Evolutionary conservation across 2,797 vertebrate species (phyloP).

Genomic region (Micromesistius poutassou): DNA sequence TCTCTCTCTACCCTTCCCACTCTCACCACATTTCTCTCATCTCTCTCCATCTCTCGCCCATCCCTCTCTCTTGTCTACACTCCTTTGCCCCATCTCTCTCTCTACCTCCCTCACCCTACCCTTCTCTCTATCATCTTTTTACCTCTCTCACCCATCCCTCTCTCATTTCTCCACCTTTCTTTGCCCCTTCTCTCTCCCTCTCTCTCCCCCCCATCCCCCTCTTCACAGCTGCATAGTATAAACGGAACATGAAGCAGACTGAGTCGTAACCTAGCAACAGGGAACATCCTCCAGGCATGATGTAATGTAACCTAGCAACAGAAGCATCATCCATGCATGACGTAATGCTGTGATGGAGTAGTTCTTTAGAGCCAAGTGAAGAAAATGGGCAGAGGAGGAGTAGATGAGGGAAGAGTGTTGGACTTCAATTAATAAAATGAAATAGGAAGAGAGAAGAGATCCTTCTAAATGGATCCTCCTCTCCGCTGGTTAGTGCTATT

Average conservation of each 20-base stretch:
- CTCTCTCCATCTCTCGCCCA: too few species aligned
- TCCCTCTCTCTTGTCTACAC: neutral
- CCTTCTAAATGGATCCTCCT: neutral
- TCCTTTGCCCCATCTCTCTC: neutral
- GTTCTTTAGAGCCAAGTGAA: conserved; percentile 33
- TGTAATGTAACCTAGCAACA: conserved; percentile 79
- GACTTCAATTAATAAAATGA: neutral
- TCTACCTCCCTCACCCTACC: neutral
- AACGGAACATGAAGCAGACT: conserved; percentile 65
- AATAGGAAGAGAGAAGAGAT: too few species aligned
- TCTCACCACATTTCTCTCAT: too few species aligned
- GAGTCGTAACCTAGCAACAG: conserved; percentile 75
- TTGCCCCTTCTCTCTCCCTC: neutral
- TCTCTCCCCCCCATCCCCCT: conserved; percentile 15
- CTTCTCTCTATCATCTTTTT: conserved; percentile 19
- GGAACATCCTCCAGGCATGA: conserved; percentile 69
- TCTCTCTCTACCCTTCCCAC: neutral
- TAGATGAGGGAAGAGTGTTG: neutral
- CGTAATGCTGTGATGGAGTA: conserved; percentile 60
- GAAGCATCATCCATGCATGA: conserved; percentile 68
- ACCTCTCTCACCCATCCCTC: conserved; percentile 12
- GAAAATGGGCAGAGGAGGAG: conserved; percentile 8
- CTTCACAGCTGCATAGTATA: conserved; percentile 56
- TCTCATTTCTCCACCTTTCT: neutral
- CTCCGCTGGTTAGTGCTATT: neutral